phyloP scores from a whole-genome alignment of 2,797 vertebrate species.

The Miichthys miiuy region DNA sequence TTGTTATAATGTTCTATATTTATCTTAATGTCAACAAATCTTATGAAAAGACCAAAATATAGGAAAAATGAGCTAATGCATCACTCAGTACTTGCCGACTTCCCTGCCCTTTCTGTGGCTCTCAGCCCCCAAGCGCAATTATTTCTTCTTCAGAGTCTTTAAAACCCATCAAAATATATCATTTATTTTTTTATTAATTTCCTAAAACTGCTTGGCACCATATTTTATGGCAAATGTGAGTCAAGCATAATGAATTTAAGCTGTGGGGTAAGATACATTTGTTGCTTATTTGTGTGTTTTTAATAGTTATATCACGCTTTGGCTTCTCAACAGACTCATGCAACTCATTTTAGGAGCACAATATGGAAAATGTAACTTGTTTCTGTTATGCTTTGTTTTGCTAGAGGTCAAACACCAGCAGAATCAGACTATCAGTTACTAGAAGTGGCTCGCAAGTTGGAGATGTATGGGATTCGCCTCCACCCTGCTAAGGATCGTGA shows the following conservation, averaged over 20 bases:
- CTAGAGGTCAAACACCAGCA: conserved; percentile 95
- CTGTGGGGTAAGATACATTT: neutral
- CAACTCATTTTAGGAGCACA: neutral
- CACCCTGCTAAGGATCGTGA: conserved; percentile 97
- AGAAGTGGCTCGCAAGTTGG: conserved; percentile 93
- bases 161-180: neutral
- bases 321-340: neutral
- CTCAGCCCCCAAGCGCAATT: neutral
- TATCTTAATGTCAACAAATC: neutral
- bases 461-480: conserved; percentile 96
- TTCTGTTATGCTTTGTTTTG: conserved; percentile 47
- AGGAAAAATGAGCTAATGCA: neutral
- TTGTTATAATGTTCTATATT: neutral
- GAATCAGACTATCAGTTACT: conserved; percentile 96
- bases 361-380: neutral
- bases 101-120: neutral
- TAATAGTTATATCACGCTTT: neutral
- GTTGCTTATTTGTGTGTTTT: conserved; percentile 6
- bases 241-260: conserved; percentile 3
- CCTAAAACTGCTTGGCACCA: neutral
- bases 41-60: neutral
- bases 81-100: neutral
- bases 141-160: neutral
- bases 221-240: conserved; percentile 1
- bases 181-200: neutral